These are phyloP conservation scores for Drosophila dives DNA, from an alignment of 2,888 invertebrate genomes.

Conservation along the genomic window DNA sequence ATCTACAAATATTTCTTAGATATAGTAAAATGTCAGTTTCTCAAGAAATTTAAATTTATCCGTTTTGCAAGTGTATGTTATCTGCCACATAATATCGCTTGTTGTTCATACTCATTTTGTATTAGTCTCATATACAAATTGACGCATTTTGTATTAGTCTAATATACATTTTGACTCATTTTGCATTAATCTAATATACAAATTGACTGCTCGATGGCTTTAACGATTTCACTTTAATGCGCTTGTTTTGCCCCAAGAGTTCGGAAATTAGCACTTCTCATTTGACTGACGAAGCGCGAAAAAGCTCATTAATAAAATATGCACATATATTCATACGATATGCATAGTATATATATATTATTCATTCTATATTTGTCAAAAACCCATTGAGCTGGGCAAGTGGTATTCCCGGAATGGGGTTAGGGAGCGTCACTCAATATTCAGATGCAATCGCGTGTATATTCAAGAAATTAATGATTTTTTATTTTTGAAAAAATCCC, in stretches of 20 bases:
- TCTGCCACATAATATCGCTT: background rate
- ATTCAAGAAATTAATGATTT: background rate
- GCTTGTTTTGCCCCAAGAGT: conserved; percentile 36
- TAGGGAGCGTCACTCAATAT: conserved; percentile 60
- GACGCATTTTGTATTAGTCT: conserved; percentile 21
- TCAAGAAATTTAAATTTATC: background rate
- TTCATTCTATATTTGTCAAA: conserved; percentile 25
- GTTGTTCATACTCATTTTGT: background rate
- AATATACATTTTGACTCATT: background rate
- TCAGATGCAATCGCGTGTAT: conserved; percentile 3
- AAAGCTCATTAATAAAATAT: conserved; percentile 64
- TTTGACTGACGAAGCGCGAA: conserved; percentile 26
- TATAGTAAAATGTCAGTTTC: background rate
- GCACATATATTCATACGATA: conserved; percentile 42
- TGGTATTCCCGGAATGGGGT: conserved; percentile 63
- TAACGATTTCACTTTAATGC: conserved; percentile 70
- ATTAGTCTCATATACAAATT: conserved; percentile 31
- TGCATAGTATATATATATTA: conserved; percentile 25
- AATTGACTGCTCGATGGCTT: conserved; percentile 46
- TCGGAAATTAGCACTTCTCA: conserved; percentile 71
- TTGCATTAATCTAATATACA: conserved; percentile 27
- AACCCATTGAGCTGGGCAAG: conserved; percentile 22
- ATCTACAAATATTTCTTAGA: too few relatives aligned
- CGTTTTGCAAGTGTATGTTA: background rate
- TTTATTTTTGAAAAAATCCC: background rate